Evolutionary conservation across 2,113 vertebrate species (phyloP), one percentile per base, ranked within the genome.

Genomic region (Fulica atra): DNA sequence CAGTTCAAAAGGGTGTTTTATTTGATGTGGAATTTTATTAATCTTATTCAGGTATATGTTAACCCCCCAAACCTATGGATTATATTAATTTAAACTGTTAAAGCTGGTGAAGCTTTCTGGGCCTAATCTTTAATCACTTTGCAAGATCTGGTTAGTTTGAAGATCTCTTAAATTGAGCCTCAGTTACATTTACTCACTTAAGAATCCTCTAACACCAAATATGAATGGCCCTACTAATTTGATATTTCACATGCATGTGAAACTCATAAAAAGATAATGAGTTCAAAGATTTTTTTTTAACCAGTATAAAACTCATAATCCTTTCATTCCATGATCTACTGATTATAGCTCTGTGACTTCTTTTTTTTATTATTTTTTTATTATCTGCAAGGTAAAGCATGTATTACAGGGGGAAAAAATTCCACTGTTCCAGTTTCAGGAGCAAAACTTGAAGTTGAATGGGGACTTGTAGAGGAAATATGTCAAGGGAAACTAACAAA

Each of bases 371-470:
- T 53, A 77, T 61, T 57, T 89, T 83, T 82, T 59, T 90, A 92
- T 81, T 72, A 76, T 76, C 60, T 83, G 9, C 60, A 79, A 96
- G 60, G 48, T 35, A 40, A 91, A 83, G 2, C 78, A 89, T 94
- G 10, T 56, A 90, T 71, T 85, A 80, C 8, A 61, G 81, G 63
- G 16, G 9, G 85, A 83, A 90, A 76, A 76, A 69, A 54, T 28
- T 33, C 6, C 50, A 59, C 17, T 57, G 29, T 46, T 82, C 19
- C 56, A 88, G 44, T 54, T 91, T 94, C 88, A 73, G 44, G 81
- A 88, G 59, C 26, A 93, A 91, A 93, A 50, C 14, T 94, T 95
- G 68, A 92, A 96, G 33, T 31, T 81, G 26, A 96, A 92, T 64
- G 63, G 15, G 87, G 29, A 82, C 46, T 89, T 86, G 65, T 64